Percentiles rank a stretch among this genome's conserved stretches.
Conservation (phyloP, 35 echinoderm and acorn worm species). For the Apostichopus californicus region DNA sequence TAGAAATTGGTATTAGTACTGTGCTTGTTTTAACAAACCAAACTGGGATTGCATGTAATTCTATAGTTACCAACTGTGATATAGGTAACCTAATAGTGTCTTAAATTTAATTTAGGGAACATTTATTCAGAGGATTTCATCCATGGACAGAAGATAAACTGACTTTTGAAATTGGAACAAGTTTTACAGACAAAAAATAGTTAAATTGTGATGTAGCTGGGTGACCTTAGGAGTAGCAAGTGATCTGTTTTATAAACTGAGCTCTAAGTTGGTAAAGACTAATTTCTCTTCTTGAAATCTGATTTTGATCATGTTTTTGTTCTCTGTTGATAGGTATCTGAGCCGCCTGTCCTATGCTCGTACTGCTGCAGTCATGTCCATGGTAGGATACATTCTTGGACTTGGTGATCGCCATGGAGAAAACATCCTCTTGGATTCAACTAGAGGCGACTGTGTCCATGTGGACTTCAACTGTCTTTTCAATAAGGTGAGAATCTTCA, state of each 20-base stretch:
- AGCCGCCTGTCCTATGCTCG: constrained; percentile 92
- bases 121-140: too few relatives aligned
- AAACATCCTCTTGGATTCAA: constrained; percentile 94
- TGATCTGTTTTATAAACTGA: not conserved
- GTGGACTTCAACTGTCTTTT: constrained; percentile 99
- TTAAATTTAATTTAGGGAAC: too few relatives aligned
- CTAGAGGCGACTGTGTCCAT: constrained; percentile 94
- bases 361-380: constrained; percentile 92
- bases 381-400: constrained; percentile 98
- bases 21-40: too few relatives aligned
- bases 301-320: not conserved
- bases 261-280: not conserved
- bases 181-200: too few relatives aligned
- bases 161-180: too few relatives aligned
- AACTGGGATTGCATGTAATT: too few relatives aligned
- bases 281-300: not conserved
- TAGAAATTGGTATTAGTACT: too few relatives aligned
- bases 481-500: constrained; percentile 77
- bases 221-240: too few relatives aligned
- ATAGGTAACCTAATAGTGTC: too few relatives aligned
- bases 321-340: constrained; percentile 70
- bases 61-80: too few relatives aligned
- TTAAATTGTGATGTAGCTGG: too few relatives aligned
- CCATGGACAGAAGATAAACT: too few relatives aligned
- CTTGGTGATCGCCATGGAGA: constrained; percentile 99